phyloP scores from a whole-genome alignment of 2,888 invertebrate genomes.

The Lasioglossum oenotherae region DNA sequence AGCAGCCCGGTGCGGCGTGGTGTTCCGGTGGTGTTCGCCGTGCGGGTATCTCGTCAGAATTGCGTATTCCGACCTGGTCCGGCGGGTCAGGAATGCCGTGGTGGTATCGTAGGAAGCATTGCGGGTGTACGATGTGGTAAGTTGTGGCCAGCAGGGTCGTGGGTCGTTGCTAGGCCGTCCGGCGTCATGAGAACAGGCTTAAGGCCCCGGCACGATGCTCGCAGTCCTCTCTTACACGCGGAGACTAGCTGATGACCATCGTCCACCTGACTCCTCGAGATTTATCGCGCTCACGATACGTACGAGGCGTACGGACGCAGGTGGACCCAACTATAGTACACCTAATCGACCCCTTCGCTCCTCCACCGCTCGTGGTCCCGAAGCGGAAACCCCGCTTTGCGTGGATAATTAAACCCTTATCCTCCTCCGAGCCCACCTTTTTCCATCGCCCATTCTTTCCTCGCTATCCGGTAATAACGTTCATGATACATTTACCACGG shows the following conservation, averaged over 20 bases:
- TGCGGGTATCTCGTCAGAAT: slow-evolving; percentile 62
- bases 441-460: background rate
- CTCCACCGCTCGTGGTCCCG: slow-evolving; percentile 16
- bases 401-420: slow-evolving; percentile 71
- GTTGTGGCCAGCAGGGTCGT: slow-evolving; percentile 81
- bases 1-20: slow-evolving; percentile 35
- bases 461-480: slow-evolving; percentile 45
- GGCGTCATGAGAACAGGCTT: slow-evolving; percentile 79
- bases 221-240: slow-evolving; percentile 73
- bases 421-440: slow-evolving; percentile 38
- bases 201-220: slow-evolving; percentile 65
- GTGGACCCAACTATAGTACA: slow-evolving; percentile 26
- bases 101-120: slow-evolving; percentile 72
- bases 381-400: slow-evolving; percentile 51
- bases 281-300: slow-evolving; percentile 81
- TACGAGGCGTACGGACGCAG: slow-evolving; percentile 41
- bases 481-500: slow-evolving; percentile 48
- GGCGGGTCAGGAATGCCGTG: slow-evolving; percentile 74
- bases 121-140: slow-evolving; percentile 78
- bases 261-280: slow-evolving; percentile 83
- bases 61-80: slow-evolving; percentile 78
- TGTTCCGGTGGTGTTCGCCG: slow-evolving; percentile 43
- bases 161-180: slow-evolving; percentile 81
- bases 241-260: slow-evolving; percentile 82
- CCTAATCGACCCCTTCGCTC: slow-evolving; percentile 59